Base-by-base conservation (phyloP, 2,797 vertebrate species). In the Loriculus beryllinus region DNA sequence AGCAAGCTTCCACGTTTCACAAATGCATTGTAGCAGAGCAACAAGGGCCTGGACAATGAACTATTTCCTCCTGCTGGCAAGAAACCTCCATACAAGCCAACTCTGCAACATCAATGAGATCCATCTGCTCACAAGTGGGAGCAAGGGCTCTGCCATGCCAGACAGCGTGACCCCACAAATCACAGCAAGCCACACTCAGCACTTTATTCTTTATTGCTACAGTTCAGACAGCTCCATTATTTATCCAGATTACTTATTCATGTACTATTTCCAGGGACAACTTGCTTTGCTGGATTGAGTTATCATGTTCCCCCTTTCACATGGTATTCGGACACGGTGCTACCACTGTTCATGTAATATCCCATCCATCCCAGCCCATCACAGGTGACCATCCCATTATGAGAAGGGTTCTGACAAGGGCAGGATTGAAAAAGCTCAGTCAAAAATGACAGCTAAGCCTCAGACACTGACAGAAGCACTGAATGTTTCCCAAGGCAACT, bases 211-310 rank as follows among this genome's bases (percentile, higher is more conserved):
- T 95, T 94, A 95, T 94, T 95, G 93, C 81, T 85, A 47, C 94
- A 94, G 84, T 76, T 89, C 93, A 87, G 96, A 94, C 94, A 96
- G 96, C 95, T 96, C 94, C 88, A 96, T 96, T 95, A 96, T 96
- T 95, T 95, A 96, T 89, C 91, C 69, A 20, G 88, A 94, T 96
- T 85, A 95, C 86, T 95, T 96, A 95, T 96, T 96, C 96, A 96
- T 92, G 68, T 81, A 39, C 88, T 39, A 81, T 95, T 94, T 85
- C 84, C 95, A 95, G 82, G 88, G 91, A 91, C 84, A 87, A 43
- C 49, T 54, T 3, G 33, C 81, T 74, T 28, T 3, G 1, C 52
- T 25, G 75, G 68, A 85, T 69, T 54, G 78, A 92, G 69, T 18
- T 4, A 71, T 74, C 79, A 28, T 1, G 2, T 11, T 37, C 69